These are phyloP conservation scores for Galbula dea DNA, from an alignment of 2,113 vertebrate genomes.

Conservation along the genomic window DNA sequence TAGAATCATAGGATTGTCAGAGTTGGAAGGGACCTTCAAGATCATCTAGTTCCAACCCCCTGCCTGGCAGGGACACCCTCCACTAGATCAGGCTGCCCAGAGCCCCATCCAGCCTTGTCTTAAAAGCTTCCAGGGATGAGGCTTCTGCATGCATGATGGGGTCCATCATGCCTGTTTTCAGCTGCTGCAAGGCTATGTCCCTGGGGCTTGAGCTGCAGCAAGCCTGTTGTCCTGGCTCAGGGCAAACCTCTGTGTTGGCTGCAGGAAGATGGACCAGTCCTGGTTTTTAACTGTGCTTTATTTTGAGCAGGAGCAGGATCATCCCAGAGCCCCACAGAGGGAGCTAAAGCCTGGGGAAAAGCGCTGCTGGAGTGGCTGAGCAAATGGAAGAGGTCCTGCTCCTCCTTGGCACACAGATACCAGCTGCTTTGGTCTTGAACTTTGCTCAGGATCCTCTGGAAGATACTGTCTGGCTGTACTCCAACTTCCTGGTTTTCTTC, in stretches of 20 bases:
- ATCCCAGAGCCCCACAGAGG: not conserved
- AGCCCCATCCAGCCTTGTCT: too few relatives aligned
- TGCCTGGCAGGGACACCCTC: too few relatives aligned
- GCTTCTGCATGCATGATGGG: too few relatives aligned
- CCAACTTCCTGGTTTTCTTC: not conserved
- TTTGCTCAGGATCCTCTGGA: not conserved
- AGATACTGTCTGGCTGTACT: accelerated
- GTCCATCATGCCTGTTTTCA: not conserved
- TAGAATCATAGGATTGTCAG: too few relatives aligned
- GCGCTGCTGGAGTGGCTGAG: not conserved
- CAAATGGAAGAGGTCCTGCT: accelerated
- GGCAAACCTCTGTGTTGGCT: not conserved
- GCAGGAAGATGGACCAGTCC: not conserved
- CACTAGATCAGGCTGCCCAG: too few relatives aligned
- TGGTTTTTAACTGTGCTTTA: not conserved
- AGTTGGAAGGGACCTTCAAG: too few relatives aligned
- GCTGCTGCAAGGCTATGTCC: not conserved
- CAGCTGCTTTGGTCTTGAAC: not conserved
- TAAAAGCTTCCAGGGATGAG: too few relatives aligned
- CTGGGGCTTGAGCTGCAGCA: not conserved
- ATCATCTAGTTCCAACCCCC: too few relatives aligned
- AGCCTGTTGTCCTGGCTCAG: not conserved
- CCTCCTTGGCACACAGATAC: not conserved
- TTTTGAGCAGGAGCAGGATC: not conserved
- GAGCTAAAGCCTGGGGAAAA: not conserved